These are phyloP conservation scores for Pachliopta kotzebuea DNA, from an alignment of 2,888 invertebrate species.

Conservation along the genomic window DNA sequence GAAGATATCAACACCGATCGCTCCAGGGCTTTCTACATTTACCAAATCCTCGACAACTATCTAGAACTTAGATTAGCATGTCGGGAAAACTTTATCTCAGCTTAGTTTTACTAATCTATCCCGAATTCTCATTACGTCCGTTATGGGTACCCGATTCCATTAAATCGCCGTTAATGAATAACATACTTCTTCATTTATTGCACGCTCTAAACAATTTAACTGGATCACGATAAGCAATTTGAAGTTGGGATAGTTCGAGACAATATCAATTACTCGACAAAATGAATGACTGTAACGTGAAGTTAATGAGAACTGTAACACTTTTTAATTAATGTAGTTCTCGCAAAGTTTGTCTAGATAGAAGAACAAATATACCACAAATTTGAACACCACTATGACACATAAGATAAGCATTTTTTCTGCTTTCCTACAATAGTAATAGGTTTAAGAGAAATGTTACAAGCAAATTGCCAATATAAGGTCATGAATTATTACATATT, in stretches of 20 bases:
- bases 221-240: constrained; percentile 31
- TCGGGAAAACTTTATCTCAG: constrained; percentile 31
- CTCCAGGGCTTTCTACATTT: no score
- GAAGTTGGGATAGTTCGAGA: constrained; percentile 28
- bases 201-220: constrained; percentile 35
- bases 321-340: background rate
- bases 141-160: constrained; percentile 42
- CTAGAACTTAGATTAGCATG: constrained; percentile 52
- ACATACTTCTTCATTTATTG: constrained; percentile 36
- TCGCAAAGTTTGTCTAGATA: background rate
- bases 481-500: no score
- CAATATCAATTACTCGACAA: constrained; percentile 20
- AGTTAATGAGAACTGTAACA: background rate
- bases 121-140: constrained; percentile 30
- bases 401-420: no score
- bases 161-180: constrained; percentile 40
- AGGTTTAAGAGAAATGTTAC: no score
- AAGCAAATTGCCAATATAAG: no score
- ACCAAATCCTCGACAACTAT: constrained; percentile 37
- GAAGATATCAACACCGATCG: no score
- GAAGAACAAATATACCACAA: background rate
- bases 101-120: background rate
- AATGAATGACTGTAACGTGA: constrained; percentile 6
- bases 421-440: no score
- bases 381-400: background rate